Evolutionary conservation across 1,140 invertebrate species (phyloP), one percentile per base, ranked within the genome.

Genomic region (Tetramorium parvispinum): DNA sequence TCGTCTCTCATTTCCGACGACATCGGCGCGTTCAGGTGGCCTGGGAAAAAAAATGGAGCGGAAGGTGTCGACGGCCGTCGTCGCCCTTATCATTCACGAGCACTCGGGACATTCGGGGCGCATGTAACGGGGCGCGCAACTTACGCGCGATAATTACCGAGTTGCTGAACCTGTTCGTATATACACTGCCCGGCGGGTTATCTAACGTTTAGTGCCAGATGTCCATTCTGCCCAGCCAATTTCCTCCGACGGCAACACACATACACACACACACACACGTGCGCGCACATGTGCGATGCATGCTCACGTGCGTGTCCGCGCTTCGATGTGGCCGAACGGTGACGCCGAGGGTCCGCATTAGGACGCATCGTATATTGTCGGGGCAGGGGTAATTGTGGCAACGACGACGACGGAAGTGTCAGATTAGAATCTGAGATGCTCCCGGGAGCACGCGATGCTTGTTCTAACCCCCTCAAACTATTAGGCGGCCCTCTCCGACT

Each of bases 401-500:
- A 91, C 82, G 85, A 91, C 90, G 90, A 89, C 88, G 91, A 91
- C 90, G 91, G 93, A 93, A 93, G 92, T 93, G 93, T 94, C 92
- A 93, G 94, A 94, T 94, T 93, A 91, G 91, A 93, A 94, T 94
- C 94, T 94, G 94, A 94, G 93, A 93, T 93, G 92, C 89, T 93
- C 92, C 89, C 88, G 87, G 88, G 86, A 91, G 91, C 93, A 93
- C 93, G 93, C 93, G 88, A 93, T 92, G 91, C 83, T 87, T 91
- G 79, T 87, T 85, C 88, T 77, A 83, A 90, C 91, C 85, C 85
- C 82, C 88, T 89, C 77, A 86, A 90, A 92, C 89, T 92, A 91
- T 91, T 91, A 92, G 88, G 59, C 73, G 68, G 53, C 57, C 85
- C 79, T 75, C 78, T 65, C 40, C 57, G 43, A 46, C 63, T 66